Base-by-base conservation (phyloP, 1,140 invertebrate species). In the Lordiphosa clarofinis region DNA sequence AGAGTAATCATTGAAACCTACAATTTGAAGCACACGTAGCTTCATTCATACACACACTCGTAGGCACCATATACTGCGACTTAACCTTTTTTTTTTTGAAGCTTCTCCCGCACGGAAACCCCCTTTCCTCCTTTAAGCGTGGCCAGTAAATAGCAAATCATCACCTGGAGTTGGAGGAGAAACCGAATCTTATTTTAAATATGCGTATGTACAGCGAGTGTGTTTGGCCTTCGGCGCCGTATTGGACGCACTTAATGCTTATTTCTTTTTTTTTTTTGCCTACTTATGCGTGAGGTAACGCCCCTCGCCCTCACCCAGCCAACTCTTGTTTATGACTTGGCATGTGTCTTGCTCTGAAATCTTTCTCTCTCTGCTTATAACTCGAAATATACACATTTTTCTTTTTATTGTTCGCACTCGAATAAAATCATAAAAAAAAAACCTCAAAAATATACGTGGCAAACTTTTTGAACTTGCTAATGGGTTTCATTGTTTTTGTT, bases 71-170 rank as follows among this genome's bases (percentile, higher is more conserved):
- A 55, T 46, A 64, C 54, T 63, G 48, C 47, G 58, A 19, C 48
- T 64, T 71, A 71, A 70, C 66, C 66, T 71, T 57, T 54, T 49
- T 47, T 47, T 19, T 37, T 36, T 28, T 49, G 40, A 63, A 53
- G 12, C 31, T 33, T 36, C 47, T 35, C 52, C 21, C 11, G 44
- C 36, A 12, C 47, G 12, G 43, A 31, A 62, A 35, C 4, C 9
- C 35, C 49, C 11, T 37, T 37, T 31, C 13, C 28, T 9, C 6
- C 33, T 52, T 35, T 35, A 10, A 40, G 11, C 36, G 19, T 28
- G 37, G 49, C 55, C 63, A 33, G 47, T 56, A 78, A 78, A 78
- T 62, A 60, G 73, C 73, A 76, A 76, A 78, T 72, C 73, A 78
- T 78, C 73, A 78, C 67, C 73, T 76, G 72, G 72, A 36, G 21